phyloP scores from a whole-genome alignment of 1,140 invertebrate species.

The Sesamia nonagrioides region DNA sequence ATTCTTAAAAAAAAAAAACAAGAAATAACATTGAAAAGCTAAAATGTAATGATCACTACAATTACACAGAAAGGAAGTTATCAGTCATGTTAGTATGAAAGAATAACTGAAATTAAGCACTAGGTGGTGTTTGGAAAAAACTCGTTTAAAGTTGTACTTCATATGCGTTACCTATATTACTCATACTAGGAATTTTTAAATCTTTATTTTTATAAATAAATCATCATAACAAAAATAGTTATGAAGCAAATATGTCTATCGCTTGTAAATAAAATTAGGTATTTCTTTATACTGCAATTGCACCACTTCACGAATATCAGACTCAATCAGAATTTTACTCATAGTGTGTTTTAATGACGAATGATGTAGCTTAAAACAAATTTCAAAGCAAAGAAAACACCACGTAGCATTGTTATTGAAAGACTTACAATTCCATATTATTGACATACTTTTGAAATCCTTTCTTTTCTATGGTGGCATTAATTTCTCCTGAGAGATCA shows the following conservation, averaged over 20 bases:
- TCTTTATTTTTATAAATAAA: no score
- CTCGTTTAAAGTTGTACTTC: background rate
- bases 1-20: background rate
- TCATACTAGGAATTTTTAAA: no score
- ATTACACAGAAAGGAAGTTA: background rate
- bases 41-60: background rate
- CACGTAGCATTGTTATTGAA: constrained; percentile 60
- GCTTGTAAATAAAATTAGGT: no score
- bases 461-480: constrained; percentile 77
- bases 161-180: no score
- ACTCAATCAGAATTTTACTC: background rate
- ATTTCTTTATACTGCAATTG: background rate
- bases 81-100: constrained; percentile 18
- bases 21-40: background rate
- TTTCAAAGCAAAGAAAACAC: constrained; percentile 47
- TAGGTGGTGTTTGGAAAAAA: background rate
- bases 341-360: background rate
- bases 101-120: background rate
- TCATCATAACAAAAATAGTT: no score
- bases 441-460: constrained; percentile 86
- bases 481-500: constrained; percentile 82
- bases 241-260: no score
- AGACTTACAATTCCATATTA: constrained; percentile 84
- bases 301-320: background rate
- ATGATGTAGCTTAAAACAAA: constrained; percentile 35